These are phyloP conservation scores for Triplophysa rosa DNA, from an alignment of 2,113 vertebrate species.

Conservation along the genomic window DNA sequence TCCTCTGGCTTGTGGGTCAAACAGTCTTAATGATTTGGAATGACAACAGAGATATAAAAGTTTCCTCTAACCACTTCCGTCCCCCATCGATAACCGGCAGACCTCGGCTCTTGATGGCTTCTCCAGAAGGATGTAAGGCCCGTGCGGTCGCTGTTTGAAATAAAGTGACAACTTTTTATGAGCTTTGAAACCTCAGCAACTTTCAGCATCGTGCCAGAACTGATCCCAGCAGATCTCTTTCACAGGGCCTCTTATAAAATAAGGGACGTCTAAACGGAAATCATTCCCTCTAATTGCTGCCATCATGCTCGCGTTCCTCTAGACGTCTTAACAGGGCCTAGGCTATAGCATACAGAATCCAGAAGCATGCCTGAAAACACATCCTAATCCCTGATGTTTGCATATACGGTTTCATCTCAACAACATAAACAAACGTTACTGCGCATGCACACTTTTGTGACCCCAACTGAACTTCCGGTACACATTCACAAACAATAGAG, in stretches of 20 bases:
- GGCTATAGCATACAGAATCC: too few species aligned
- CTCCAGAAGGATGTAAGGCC: constrained; percentile 72
- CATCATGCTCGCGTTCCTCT: constrained; percentile 46
- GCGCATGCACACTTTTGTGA: too few species aligned
- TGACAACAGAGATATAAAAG: constrained; percentile 45
- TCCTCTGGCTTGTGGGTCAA: constrained; percentile 58
- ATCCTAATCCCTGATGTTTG: too few species aligned
- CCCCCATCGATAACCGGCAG: constrained; percentile 37
- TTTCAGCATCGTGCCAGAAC: constrained; percentile 68
- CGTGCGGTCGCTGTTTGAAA: constrained; percentile 71
- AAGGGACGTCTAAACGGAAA: constrained; percentile 63
- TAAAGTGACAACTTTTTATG: constrained; percentile 77
- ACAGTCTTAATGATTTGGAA: constrained; percentile 63
- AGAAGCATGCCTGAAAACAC: too few species aligned
- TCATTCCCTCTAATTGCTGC: constrained; percentile 61
- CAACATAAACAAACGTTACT: too few species aligned
- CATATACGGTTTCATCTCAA: too few species aligned
- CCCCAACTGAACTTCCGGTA: too few species aligned
- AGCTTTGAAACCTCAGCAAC: constrained; percentile 74
- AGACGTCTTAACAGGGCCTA: neutral
- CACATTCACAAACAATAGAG: too few species aligned
- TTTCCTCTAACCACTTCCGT: constrained; percentile 43
- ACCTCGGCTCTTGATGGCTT: constrained; percentile 61
- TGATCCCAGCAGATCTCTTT: constrained; percentile 50
- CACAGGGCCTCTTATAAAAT: constrained; percentile 67